phyloP scores from a whole-genome alignment of 2,888 invertebrate species.

The Callimorpha dominula region DNA sequence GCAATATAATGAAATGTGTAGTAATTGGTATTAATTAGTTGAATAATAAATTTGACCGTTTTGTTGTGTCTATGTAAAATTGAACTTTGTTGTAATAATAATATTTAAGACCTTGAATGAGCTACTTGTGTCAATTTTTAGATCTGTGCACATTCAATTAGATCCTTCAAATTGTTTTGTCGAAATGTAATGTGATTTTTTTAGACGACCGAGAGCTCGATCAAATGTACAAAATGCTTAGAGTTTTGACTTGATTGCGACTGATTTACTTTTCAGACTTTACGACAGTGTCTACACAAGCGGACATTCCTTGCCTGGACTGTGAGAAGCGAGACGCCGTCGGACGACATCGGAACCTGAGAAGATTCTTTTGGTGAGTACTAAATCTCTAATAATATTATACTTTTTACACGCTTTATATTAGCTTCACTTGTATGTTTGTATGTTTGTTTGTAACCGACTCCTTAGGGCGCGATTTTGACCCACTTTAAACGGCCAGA shows the following conservation, averaged over 20 bases:
- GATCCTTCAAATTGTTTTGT: too few relatives aligned
- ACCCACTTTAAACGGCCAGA: too few relatives aligned
- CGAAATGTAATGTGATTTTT: too few relatives aligned
- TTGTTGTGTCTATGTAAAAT: neutral
- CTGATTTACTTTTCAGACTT: constrained; percentile 63
- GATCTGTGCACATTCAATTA: neutral
- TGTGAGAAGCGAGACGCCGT: constrained; percentile 63
- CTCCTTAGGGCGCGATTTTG: too few relatives aligned
- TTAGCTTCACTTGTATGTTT: too few relatives aligned
- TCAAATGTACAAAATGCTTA: neutral
- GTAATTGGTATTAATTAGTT: neutral
- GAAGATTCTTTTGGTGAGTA: constrained; percentile 73
- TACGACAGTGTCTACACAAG: constrained; percentile 68
- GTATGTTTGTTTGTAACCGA: too few relatives aligned
- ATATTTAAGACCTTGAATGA: neutral
- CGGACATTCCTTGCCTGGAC: constrained; percentile 66
- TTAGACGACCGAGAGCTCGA: too few relatives aligned
- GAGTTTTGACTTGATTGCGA: constrained; percentile 5
- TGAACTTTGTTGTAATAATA: too few relatives aligned
- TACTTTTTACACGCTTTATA: too few relatives aligned
- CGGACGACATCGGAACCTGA: constrained; percentile 57
- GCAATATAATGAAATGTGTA: neutral
- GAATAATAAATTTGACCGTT: neutral
- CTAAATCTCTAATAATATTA: neutral
- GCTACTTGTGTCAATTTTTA: neutral